Evolutionary conservation across 2,888 invertebrate genomes (phyloP).

Genomic region (Lepidocyrtoides sp.): DNA sequence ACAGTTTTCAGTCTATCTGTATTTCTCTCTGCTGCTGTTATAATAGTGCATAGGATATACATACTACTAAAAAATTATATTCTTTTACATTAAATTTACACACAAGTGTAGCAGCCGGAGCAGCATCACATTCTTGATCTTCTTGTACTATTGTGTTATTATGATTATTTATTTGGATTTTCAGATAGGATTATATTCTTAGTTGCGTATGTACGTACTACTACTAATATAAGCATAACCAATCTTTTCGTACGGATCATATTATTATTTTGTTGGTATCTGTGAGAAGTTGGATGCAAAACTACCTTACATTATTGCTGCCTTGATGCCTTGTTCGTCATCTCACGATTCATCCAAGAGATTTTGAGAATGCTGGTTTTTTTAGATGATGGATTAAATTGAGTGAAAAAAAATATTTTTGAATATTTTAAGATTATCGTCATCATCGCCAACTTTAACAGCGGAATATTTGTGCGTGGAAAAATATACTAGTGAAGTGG

Average conservation of each 20-base stretch:
- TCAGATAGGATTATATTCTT: conserved; percentile 59
- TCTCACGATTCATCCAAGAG: conserved; percentile 43
- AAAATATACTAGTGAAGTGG: neutral
- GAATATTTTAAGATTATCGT: neutral
- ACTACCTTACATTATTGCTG: conserved; percentile 29
- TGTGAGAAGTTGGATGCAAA: conserved; percentile 6
- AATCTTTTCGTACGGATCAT: conserved; percentile 23
- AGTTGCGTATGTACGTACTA: neutral
- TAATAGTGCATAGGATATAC: conserved; percentile 16
- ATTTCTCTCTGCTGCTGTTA: conserved; percentile 16
- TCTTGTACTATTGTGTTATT: conserved; percentile 66
- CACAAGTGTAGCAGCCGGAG: conserved; percentile 1
- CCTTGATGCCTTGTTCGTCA: conserved; percentile 30
- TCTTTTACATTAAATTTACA: conserved; percentile 3
- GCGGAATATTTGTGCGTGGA: neutral
- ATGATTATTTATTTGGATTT: conserved; percentile 73
- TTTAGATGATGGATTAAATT: conserved; percentile 36
- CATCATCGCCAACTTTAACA: conserved; percentile 14
- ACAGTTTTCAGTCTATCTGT: conserved; percentile 2
- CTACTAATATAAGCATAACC: neutral
- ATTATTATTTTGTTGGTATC: conserved; percentile 23
- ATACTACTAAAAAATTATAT: neutral
- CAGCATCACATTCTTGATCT: conserved; percentile 71
- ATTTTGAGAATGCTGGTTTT: conserved; percentile 37
- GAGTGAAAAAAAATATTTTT: conserved; percentile 44